These are phyloP conservation scores for Porites lutea DNA, from an alignment of 64 coral and sea anemone genomes.

Conservation along the genomic window DNA sequence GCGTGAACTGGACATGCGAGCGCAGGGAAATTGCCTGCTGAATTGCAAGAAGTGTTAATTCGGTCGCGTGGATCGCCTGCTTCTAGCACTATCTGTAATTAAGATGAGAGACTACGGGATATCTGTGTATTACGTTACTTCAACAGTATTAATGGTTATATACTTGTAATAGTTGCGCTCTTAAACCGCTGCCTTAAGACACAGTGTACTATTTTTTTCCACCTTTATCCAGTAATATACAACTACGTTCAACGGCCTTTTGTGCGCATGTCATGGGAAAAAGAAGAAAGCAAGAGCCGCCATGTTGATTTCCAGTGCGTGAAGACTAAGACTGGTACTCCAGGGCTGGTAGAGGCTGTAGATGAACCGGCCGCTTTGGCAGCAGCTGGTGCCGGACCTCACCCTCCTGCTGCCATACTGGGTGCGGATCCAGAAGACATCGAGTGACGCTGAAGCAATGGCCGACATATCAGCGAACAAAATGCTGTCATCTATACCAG, in stretches of 20 bases:
- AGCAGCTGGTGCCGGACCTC: constrained; percentile 83
- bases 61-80: too few species aligned
- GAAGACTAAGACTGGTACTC: constrained; percentile 92
- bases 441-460: constrained; percentile 49
- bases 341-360: constrained; percentile 91
- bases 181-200: too few species aligned
- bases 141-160: too few species aligned
- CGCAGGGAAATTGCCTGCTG: too few species aligned
- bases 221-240: constrained; percentile 84
- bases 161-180: too few species aligned
- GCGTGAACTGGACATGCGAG: too few species aligned
- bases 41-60: too few species aligned
- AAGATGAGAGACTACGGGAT: too few species aligned
- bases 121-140: too few species aligned
- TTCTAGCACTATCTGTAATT: too few species aligned
- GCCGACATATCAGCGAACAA: too few species aligned
- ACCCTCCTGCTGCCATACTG: constrained; percentile 86
- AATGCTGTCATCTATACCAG: too few species aligned
- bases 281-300: constrained; percentile 97
- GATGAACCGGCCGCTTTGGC: constrained; percentile 97
- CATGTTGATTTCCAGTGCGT: constrained; percentile 99
- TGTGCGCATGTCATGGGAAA: constrained; percentile 99
- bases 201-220: neutral
- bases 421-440: constrained; percentile 96
- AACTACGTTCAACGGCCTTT: constrained; percentile 99